Evolutionary conservation across 2,888 invertebrate genomes (phyloP), one percentile per base, ranked within the genome.

Genomic region (Pandemis heparana): DNA sequence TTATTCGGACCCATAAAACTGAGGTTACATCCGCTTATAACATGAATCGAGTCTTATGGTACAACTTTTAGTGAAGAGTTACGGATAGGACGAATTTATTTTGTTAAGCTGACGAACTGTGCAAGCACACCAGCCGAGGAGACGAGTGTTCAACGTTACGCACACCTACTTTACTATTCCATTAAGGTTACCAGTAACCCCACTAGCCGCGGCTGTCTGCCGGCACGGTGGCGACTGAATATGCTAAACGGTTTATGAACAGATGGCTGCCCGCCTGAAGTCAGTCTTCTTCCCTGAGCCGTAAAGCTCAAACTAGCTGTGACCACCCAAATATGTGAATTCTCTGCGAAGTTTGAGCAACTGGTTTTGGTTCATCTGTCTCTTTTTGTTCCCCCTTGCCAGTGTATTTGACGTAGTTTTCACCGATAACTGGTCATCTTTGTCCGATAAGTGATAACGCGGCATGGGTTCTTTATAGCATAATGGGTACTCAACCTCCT

Each of bases 311-410:
- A 78, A 85, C 83, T 78, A 32, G 69, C 59, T 51, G 76, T 16
- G 43, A 61, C 12, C 9, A 10, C 16, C 63, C 60, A 39, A 70
- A 8, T 56, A 75, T 79, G 79, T 81, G 83, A 88, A 88, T 91
- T 92, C 90, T 90, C 85, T 91, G 91, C 91, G 92, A 93, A 92
- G 92, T 91, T 91, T 90, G 89, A 85, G 87, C 85, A 88, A 92
- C 91, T 87, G 87, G 89, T 91, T 92, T 89, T 61, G 64, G 62
- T 74, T 82, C 83, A 79, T 82, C 82, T 83, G 82, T 87, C 86
- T 83, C 81, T 80, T 79, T 82, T 79, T 79, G 77, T 75, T 76
- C 78, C 79, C n/a, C 79, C 87, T 85, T 90, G 90, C 90, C 89
- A 90, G 91, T 86, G 75, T 63, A 80, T 82, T 83, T 87, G 86